Percentiles rank a stretch among this genome's conserved stretches.
Evolutionary conservation across 2,113 vertebrate genomes (phyloP).

Genomic region (Apodemus speciosus): DNA sequence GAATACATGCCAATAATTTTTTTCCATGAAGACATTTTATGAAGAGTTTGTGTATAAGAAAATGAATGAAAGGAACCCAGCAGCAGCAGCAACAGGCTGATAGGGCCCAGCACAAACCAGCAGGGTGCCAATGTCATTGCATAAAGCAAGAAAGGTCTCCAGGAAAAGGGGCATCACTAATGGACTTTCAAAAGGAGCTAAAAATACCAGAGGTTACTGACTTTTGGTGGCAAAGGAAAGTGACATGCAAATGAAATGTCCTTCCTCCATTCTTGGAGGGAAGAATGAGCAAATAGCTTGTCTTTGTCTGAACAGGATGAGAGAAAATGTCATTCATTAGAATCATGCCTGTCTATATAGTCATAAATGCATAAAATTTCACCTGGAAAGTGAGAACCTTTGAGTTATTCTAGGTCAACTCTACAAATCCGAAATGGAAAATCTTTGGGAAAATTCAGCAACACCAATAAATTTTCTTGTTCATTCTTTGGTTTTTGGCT

Average conservation of each 20-base stretch:
- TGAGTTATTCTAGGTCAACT: constrained; percentile 3
- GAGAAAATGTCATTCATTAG: constrained; percentile 21
- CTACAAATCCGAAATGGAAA: constrained; percentile 47
- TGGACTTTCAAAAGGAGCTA: constrained; percentile 70
- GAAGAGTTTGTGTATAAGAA: neutral
- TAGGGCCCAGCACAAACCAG: neutral
- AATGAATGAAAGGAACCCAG: neutral
- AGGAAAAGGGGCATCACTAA: constrained; percentile 60
- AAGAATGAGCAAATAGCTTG: neutral
- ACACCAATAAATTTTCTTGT: neutral
- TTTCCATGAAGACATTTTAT: neutral
- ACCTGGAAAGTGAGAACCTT: constrained; percentile 2
- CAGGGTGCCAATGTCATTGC: constrained; percentile 51
- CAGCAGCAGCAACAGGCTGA: neutral
- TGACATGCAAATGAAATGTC: constrained; percentile 69
- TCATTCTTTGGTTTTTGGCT: constrained; percentile 17
- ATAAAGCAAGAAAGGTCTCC: constrained; percentile 11
- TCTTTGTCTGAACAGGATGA: constrained; percentile 21
- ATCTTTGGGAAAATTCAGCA: constrained; percentile 33
- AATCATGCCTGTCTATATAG: neutral
- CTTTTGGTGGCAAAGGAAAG: constrained; percentile 54
- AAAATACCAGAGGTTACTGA: constrained; percentile 71
- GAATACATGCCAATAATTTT: neutral
- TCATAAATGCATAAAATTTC: constrained; percentile 7
- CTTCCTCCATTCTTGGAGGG: constrained; percentile 55